Evolutionary conservation across 2,113 vertebrate species (phyloP).

Genomic region (Nesospiza acunhae): DNA sequence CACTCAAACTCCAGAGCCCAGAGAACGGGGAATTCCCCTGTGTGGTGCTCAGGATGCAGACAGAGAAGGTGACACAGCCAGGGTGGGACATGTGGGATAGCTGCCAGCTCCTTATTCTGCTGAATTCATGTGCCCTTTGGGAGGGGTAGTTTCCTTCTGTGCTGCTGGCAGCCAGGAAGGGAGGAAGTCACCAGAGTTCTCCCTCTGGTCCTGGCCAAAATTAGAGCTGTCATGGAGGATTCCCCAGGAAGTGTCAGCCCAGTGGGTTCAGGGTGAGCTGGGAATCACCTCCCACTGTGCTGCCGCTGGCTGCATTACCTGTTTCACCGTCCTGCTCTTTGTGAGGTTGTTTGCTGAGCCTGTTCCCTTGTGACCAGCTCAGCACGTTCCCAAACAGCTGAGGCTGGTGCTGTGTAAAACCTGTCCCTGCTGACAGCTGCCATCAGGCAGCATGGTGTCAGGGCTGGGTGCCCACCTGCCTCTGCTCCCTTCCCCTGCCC

Average conservation of each 20-base stretch:
- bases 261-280: not conserved
- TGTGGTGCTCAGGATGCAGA: not conserved
- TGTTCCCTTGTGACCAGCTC: not conserved
- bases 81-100: not conserved
- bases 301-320: accelerated
- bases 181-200: not conserved
- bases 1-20: accelerated
- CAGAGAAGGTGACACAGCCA: accelerated
- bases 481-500: not conserved
- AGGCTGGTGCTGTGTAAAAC: not conserved
- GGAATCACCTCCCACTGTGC: not conserved
- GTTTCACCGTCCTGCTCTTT: accelerated
- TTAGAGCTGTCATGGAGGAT: not conserved
- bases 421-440: not conserved
- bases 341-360: not conserved
- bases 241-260: not conserved
- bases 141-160: not conserved
- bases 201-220: not conserved
- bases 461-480: conserved; percentile 12
- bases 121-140: not conserved
- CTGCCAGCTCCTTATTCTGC: not conserved
- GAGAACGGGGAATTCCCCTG: not conserved
- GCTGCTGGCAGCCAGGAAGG: not conserved
- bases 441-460: accelerated
- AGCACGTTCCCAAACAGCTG: not conserved